phyloP scores from a whole-genome alignment of 2,888 invertebrate species.

The Drosophila picticornis region DNA sequence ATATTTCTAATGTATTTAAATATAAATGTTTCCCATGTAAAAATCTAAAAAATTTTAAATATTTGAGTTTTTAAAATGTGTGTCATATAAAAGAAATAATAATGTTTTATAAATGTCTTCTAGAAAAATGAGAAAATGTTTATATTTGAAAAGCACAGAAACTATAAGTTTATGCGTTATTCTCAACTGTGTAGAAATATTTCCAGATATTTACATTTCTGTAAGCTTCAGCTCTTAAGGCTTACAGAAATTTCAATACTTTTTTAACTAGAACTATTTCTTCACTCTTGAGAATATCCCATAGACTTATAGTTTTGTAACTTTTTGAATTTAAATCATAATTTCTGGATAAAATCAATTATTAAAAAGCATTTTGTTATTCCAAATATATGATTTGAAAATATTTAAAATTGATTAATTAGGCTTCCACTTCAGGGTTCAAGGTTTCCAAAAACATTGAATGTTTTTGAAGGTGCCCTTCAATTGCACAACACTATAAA shows the following conservation, averaged over 20 bases:
- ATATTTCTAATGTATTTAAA: background rate
- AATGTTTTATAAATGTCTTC: background rate
- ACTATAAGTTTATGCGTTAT: background rate
- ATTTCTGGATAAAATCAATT: background rate
- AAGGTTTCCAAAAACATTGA: conserved; percentile 30
- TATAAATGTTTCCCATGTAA: background rate
- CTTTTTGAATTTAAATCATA: background rate
- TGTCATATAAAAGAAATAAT: background rate
- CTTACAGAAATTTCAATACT: background rate
- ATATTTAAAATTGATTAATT: background rate
- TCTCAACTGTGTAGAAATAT: background rate
- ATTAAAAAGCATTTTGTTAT: background rate
- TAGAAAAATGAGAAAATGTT: background rate
- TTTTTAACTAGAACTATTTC: background rate
- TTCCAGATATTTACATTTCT: background rate
- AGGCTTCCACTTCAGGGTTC: conserved; percentile 31
- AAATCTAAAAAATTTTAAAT: background rate
- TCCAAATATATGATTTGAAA: background rate
- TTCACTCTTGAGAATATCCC: background rate
- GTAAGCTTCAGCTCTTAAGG: background rate
- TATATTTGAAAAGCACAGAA: background rate
- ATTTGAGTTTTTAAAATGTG: background rate
- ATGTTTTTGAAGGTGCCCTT: conserved; percentile 55
- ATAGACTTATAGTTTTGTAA: no score
- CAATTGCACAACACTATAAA: conserved; percentile 48